Base-by-base conservation (phyloP, 2,888 invertebrate genomes). In the Ormia ochracea region DNA sequence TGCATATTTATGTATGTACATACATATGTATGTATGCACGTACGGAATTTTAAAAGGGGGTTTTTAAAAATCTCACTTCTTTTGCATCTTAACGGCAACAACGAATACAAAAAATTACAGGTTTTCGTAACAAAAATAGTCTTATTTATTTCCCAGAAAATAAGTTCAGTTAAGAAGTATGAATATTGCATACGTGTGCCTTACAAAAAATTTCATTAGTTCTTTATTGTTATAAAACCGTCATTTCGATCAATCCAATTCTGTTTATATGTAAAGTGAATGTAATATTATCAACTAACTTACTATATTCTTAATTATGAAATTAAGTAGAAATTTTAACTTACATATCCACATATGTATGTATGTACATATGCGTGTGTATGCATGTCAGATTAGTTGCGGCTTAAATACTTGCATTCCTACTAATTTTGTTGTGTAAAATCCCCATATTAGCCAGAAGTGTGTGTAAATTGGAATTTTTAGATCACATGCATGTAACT, bases 1-100 rank as follows among this genome's bases (percentile, higher is more conserved):
- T n/a, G n/a, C n/a, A n/a, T n/a, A n/a, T n/a, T n/a, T n/a, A n/a
- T n/a, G n/a, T n/a, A n/a, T n/a, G n/a, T n/a, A n/a, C n/a, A n/a
- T n/a, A n/a, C n/a, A n/a, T 28, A 69, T n/a, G 19, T n/a, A 26
- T 4, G 12, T 4, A 5, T 31, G 23, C 4, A n/a, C 23, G 21
- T 10, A 31, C 31, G 12, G n/a, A 61, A 14, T 23, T 33, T 50
- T 3, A 33, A 43, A 58, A 10, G 74, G 74, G 74, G 23, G 6
- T 74, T 74, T 74, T 66, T 61, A 10, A 1, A 19, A 52, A 52
- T 10, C 28, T 21, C n/a, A 54, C 17, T 19, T 28, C 19, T 14
- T 38, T 65, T 6, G 12, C 19, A 23, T n/a, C 19, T 31, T 31
- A 43, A 28, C 6, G 26, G 5, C 12, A 43, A 28, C 17, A 6